These are phyloP conservation scores for Rhizoglyphus robini DNA, from an alignment of 1,140 invertebrate species.

Conservation along the genomic window DNA sequence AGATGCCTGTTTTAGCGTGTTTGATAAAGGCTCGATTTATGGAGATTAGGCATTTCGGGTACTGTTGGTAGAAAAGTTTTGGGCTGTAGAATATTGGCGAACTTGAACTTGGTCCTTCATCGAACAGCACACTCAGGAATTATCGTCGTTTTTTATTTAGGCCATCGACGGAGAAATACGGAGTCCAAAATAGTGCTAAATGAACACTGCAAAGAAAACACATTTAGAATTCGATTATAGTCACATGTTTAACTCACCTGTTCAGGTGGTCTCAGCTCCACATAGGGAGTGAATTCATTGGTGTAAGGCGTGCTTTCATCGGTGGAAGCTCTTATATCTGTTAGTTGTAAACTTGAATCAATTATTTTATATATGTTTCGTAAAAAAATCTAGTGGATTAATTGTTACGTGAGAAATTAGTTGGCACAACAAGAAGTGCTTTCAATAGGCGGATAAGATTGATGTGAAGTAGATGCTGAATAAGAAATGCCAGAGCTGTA, in stretches of 20 bases:
- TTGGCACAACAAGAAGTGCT: too few species aligned
- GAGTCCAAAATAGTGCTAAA: conserved; percentile 7
- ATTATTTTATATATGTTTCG: too few species aligned
- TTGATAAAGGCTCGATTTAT: conserved; percentile 18
- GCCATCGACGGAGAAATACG: background rate
- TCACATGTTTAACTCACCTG: too few species aligned
- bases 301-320: too few species aligned
- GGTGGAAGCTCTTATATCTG: too few species aligned
- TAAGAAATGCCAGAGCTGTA: too few species aligned
- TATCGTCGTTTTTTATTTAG: background rate
- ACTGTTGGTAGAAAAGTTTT: background rate
- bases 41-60: conserved; percentile 23
- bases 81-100: background rate
- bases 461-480: too few species aligned
- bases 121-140: background rate
- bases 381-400: too few species aligned
- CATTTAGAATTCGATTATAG: background rate
- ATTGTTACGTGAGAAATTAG: too few species aligned
- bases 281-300: too few species aligned
- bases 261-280: background rate
- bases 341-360: too few species aligned
- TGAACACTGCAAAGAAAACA: background rate
- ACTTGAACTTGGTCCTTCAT: background rate
- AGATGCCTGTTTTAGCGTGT: conserved; percentile 24
- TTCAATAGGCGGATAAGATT: too few species aligned